Base-by-base conservation (phyloP, 2,113 vertebrate genomes). In the Dicentrarchus labrax region DNA sequence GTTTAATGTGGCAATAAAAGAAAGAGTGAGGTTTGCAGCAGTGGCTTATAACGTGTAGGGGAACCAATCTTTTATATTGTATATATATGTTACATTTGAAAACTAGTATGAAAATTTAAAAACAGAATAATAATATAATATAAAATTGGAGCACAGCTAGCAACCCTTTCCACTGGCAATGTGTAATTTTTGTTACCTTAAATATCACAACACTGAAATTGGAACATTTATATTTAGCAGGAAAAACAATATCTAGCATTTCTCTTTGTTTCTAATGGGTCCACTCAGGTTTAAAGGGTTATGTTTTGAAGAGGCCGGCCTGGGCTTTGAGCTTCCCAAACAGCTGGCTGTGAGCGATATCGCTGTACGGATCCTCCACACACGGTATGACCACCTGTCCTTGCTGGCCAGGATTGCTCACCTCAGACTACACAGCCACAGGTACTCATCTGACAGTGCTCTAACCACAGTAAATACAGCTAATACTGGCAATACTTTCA, bases 371-470 rank as follows among this genome's bases (percentile, higher is more conserved):
- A 82, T 99, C 73, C 89, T 99, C 1, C 96, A 98, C 83, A 97
- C 97, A 0, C 80, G 0, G 17, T 97, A 97, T 0, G 97, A 99
- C 74, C 98, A 99, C 4, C 4, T 98, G 7, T 96, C 97, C 12
- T 13, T 57, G 6, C 66, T 89, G 24, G 80, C 82, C 45, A 83
- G 71, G 78, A 80, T 91, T 68, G 47, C 72, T 1, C 95, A 96
- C 0, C 89, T 89, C 4, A 85, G 57, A 22, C 69, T 11, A 2
- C 47, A 59, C 72, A 87, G 88, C 38, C 38, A 69, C 1, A 76
- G 77, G 87, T 84, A 17, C 2, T 21, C 2, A 13, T 77, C 48
- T 2, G 22, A 47, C 1, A 67, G 16, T 6, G 16, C 30, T 53
- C 1, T 10, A 9, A n/a, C 10, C 0, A 30, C 3, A 13, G 6